Evolutionary conservation across 2,113 vertebrate genomes (phyloP).

Genomic region (Caracal caracal): DNA sequence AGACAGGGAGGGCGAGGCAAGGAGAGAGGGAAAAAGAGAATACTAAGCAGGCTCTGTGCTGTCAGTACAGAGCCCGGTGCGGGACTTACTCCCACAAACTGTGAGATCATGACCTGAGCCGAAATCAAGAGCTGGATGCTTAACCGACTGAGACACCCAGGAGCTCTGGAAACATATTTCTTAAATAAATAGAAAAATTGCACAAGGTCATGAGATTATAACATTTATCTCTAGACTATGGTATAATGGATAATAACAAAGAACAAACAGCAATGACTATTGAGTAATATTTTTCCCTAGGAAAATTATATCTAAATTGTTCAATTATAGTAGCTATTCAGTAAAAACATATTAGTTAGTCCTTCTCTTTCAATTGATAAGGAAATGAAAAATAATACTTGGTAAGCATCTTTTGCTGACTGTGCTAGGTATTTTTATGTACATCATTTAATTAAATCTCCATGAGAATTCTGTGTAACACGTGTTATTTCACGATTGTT

Average conservation of each 20-base stretch:
- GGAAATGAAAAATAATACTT: neutral
- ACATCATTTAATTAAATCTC: neutral
- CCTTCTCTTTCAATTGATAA: neutral
- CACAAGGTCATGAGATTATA: neutral
- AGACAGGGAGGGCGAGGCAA: too few species aligned
- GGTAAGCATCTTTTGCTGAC: neutral
- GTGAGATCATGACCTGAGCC: too few species aligned
- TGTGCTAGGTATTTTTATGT: neutral
- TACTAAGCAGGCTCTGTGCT: too few species aligned
- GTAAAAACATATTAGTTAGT: neutral
- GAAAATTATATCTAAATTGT: neutral
- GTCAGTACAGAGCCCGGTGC: too few species aligned
- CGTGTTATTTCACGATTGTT: neutral
- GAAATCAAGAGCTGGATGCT: too few species aligned
- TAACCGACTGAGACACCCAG: too few species aligned
- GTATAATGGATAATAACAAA: neutral
- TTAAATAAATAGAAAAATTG: conserved; percentile 6
- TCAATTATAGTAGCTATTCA: neutral
- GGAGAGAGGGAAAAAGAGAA: too few species aligned
- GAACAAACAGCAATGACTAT: neutral
- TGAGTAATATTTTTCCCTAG: neutral
- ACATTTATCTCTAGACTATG: neutral
- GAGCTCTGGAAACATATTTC: neutral
- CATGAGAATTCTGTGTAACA: neutral
- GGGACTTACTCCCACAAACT: too few species aligned